These are phyloP conservation scores for Eublepharis macularius DNA, from an alignment of 2,113 vertebrate species.

Conservation along the genomic window DNA sequence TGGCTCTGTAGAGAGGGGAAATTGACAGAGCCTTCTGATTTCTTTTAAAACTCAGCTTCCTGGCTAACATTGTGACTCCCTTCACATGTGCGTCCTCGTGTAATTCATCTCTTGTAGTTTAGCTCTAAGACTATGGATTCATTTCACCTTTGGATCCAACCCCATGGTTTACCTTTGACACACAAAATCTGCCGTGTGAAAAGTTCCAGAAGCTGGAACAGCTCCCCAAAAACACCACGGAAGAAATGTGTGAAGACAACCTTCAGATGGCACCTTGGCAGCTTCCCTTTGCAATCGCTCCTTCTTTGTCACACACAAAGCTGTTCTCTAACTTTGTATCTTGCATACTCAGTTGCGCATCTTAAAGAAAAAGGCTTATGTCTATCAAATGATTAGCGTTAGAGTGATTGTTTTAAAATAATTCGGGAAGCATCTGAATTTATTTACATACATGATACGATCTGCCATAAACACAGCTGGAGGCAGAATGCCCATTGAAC, in stretches of 20 bases:
- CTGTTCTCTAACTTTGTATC: not conserved
- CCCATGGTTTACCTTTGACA: too few relatives aligned
- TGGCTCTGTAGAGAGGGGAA: too few relatives aligned
- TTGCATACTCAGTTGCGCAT: conserved; percentile 68
- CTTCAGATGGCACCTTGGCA: not conserved
- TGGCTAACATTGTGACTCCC: too few relatives aligned
- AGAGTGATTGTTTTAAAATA: conserved; percentile 85
- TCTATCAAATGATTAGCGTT: conserved; percentile 84
- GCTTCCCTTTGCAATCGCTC: not conserved
- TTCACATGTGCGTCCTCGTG: too few relatives aligned
- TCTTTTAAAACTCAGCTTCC: too few relatives aligned
- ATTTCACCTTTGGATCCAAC: too few relatives aligned
- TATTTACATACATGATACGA: conserved; percentile 85
- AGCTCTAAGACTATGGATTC: too few relatives aligned
- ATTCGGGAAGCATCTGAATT: conserved; percentile 82
- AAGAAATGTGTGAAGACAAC: not conserved
- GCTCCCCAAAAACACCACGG: not conserved
- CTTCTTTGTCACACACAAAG: not conserved
- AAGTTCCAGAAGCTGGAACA: not conserved
- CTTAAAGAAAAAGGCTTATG: conserved; percentile 75
- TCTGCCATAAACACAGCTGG: conserved; percentile 86
- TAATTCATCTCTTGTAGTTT: too few relatives aligned
- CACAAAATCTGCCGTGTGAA: too few relatives aligned
- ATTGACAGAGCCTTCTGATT: too few relatives aligned
- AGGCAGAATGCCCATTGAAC: conserved; percentile 76